Percentiles rank a stretch among this genome's conserved stretches.
phyloP scores from a whole-genome alignment of 2,113 vertebrate genomes.

The Cettia cetti region DNA sequence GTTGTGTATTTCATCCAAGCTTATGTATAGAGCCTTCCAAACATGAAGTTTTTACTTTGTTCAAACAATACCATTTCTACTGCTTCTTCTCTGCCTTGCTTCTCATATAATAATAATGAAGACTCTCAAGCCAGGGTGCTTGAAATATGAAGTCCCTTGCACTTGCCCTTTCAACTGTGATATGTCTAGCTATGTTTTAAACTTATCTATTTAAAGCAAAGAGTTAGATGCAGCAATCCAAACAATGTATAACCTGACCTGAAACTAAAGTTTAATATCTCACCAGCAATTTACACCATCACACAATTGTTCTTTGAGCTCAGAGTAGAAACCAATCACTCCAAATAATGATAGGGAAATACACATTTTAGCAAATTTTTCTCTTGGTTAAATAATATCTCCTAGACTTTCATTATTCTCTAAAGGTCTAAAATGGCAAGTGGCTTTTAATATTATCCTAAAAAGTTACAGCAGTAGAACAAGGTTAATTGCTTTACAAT shows the following conservation, averaged over 20 bases:
- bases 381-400: background rate
- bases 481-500: conserved; percentile 17
- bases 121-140: background rate
- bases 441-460: background rate
- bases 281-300: background rate
- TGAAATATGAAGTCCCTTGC: background rate
- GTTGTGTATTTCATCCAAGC: background rate
- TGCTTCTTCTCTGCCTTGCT: background rate
- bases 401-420: background rate
- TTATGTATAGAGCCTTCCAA: background rate
- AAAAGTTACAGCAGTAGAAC: background rate
- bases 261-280: background rate
- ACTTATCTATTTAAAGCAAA: background rate
- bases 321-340: background rate
- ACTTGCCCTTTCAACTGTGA: background rate
- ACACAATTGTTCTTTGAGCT: background rate
- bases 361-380: background rate
- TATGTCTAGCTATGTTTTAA: background rate
- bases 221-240: background rate
- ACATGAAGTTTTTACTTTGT: background rate
- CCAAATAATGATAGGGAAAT: background rate
- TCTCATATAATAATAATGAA: background rate
- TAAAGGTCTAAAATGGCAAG: background rate
- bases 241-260: background rate
- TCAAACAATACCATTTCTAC: background rate